Conservation (phyloP, 1,140 invertebrate species). For the Cotesia glomerata region DNA sequence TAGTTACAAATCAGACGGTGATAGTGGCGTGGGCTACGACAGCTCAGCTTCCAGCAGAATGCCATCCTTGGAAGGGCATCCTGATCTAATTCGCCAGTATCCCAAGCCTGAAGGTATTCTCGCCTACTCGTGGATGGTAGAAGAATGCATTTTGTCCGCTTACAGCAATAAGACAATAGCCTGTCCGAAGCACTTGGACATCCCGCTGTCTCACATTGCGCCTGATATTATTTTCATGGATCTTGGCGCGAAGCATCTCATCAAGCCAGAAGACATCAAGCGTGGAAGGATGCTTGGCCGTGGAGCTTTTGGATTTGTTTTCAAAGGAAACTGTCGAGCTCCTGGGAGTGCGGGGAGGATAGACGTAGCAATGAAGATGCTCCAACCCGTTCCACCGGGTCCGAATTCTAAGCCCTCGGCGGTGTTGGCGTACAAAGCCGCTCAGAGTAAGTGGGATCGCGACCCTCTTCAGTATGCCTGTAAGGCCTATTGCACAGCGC, state of each 20-base stretch:
- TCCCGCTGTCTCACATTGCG: slow-evolving; percentile 76
- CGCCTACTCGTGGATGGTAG: slow-evolving; percentile 83
- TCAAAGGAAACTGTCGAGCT: slow-evolving; percentile 78
- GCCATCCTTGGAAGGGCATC: slow-evolving; percentile 81
- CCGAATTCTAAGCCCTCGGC: slow-evolving; percentile 76
- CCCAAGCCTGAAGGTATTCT: slow-evolving; percentile 47
- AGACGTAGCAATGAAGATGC: slow-evolving; percentile 93
- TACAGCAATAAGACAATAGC: slow-evolving; percentile 73
- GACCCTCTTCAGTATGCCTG: slow-evolving; percentile 90
- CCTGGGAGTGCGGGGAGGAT: slow-evolving; percentile 66
- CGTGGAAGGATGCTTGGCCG: slow-evolving; percentile 85
- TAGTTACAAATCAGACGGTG: slow-evolving; percentile 77
- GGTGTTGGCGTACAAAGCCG: slow-evolving; percentile 81
- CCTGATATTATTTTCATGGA: slow-evolving; percentile 91
- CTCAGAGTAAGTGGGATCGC: slow-evolving; percentile 87
- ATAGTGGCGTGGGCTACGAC: slow-evolving; percentile 81
- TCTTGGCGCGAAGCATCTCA: slow-evolving; percentile 78
- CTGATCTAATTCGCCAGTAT: slow-evolving; percentile 56
- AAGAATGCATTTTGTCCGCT: slow-evolving; percentile 92
- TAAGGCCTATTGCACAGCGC: slow-evolving; percentile 92
- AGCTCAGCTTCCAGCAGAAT: slow-evolving; percentile 74
- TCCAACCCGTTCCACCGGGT: slow-evolving; percentile 91
- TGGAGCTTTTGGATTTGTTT: slow-evolving; percentile 97
- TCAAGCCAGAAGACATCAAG: slow-evolving; percentile 80
- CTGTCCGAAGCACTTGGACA: slow-evolving; percentile 79